Evolutionary conservation across 2,797 vertebrate species (phyloP).

Genomic region (Dicrostonyx torquatus): DNA sequence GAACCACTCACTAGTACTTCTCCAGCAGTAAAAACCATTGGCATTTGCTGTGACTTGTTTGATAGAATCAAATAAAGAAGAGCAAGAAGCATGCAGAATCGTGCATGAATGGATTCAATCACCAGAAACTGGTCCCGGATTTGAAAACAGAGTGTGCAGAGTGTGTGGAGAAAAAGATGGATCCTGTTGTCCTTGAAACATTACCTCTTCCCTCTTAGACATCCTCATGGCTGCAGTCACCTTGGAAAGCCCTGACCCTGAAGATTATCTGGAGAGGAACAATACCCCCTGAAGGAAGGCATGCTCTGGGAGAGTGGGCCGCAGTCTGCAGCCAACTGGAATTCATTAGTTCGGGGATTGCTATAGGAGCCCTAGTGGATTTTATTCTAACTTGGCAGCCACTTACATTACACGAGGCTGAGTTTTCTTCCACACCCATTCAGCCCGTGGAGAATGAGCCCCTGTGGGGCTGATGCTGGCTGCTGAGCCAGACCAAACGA

Average conservation of each 20-base stretch:
- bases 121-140: not conserved
- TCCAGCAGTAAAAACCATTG: not conserved
- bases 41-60: constrained; percentile 19
- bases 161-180: not conserved
- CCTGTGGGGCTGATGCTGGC: constrained; percentile 24
- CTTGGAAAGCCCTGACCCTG: not conserved
- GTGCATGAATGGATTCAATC: not conserved
- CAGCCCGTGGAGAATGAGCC: not conserved
- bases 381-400: constrained; percentile 12
- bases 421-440: constrained; percentile 19
- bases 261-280: not conserved
- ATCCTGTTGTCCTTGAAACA: not conserved
- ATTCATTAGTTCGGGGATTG: constrained; percentile 5
- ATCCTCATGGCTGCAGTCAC: not conserved
- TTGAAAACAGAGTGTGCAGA: not conserved
- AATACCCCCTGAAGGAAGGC: not conserved
- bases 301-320: not conserved
- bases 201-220: not conserved
- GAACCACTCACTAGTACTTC: not conserved
- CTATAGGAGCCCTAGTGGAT: not conserved
- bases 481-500: constrained; percentile 60
- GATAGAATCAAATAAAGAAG: constrained; percentile 34
- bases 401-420: not conserved
- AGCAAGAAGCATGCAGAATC: not conserved
- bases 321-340: constrained; percentile 10